phyloP scores from a whole-genome alignment of 2,888 invertebrate genomes.

The Drosophila tanythrix region DNA sequence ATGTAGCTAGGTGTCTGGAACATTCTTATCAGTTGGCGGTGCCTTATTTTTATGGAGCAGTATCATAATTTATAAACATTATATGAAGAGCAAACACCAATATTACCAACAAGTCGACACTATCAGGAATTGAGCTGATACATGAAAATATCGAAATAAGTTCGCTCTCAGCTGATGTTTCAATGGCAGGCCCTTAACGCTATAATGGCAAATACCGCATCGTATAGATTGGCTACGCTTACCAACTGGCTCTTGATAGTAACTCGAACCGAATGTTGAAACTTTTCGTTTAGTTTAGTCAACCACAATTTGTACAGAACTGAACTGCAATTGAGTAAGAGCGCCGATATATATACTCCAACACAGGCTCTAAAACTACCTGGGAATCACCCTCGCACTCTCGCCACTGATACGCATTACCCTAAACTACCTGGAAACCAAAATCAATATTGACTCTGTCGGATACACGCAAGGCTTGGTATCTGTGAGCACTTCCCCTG shows the following conservation, averaged over 20 bases:
- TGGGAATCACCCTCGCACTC: slow-evolving; percentile 9
- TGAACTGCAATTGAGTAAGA: slow-evolving; percentile 22
- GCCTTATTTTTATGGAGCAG: slow-evolving; percentile 27
- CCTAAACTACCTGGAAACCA: not conserved
- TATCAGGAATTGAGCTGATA: slow-evolving; percentile 15
- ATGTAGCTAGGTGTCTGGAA: slow-evolving; percentile 9
- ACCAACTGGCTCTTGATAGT: slow-evolving; percentile 2
- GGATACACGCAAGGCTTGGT: not conserved
- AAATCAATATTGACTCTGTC: slow-evolving; percentile 25
- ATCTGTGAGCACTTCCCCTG: not conserved
- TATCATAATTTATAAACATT: slow-evolving; percentile 40
- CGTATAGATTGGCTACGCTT: slow-evolving; percentile 10
- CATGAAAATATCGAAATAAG: slow-evolving; percentile 10
- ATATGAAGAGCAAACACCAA: slow-evolving; percentile 1
- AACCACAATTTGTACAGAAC: slow-evolving; percentile 25
- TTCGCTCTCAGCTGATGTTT: not conserved
- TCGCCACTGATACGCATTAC: slow-evolving; percentile 10
- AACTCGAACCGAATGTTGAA: slow-evolving; percentile 14
- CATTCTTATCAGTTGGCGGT: slow-evolving; percentile 35
- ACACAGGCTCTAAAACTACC: slow-evolving; percentile 7
- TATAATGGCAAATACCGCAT: slow-evolving; percentile 3
- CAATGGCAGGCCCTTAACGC: not conserved
- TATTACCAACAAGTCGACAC: slow-evolving; percentile 11
- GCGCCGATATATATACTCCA: slow-evolving; percentile 35
- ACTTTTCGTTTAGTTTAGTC: slow-evolving; percentile 4